Conservation (phyloP, 2,888 invertebrate genomes). For the Apodemia duryi region DNA sequence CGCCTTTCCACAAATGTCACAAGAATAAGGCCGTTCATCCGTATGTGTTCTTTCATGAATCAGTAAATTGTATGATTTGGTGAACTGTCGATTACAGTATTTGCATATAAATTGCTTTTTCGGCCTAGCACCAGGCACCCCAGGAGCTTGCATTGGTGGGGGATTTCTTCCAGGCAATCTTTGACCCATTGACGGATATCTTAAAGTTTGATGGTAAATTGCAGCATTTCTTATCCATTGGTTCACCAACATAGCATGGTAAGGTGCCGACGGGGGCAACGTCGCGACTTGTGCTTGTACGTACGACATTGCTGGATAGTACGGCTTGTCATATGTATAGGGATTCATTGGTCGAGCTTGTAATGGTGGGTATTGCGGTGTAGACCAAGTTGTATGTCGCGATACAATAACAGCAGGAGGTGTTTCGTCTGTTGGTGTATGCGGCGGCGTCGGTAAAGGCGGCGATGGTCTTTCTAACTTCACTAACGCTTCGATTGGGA, state of each 20-base stretch:
- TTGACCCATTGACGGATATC: conserved; percentile 74
- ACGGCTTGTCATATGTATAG: conserved; percentile 64
- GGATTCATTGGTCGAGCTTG: conserved; percentile 58
- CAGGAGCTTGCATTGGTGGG: conserved; percentile 76
- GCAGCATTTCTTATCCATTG: conserved; percentile 87
- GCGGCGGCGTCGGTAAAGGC: conserved; percentile 85
- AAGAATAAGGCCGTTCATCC: conserved; percentile 96
- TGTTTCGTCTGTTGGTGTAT: conserved; percentile 84
- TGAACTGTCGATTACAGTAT: conserved; percentile 97
- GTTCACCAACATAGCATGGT: conserved; percentile 83
- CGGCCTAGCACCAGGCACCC: conserved; percentile 80
- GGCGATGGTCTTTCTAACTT: conserved; percentile 81
- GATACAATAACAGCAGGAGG: conserved; percentile 70
- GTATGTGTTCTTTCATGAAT: conserved; percentile 99
- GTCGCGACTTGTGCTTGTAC: conserved; percentile 71
- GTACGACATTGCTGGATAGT: conserved; percentile 65
- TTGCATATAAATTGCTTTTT: conserved; percentile 97
- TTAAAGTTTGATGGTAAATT: conserved; percentile 80
- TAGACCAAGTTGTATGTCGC: conserved; percentile 58
- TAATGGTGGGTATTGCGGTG: conserved; percentile 48
- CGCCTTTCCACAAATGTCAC: conserved; percentile 97
- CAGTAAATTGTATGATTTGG: conserved; percentile 97
- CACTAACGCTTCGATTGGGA: conserved; percentile 77
- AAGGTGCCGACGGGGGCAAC: conserved; percentile 66
- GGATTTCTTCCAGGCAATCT: conserved; percentile 74